Conservation (phyloP, 2,888 invertebrate genomes). For the Caenorhabditis sp. region DNA sequence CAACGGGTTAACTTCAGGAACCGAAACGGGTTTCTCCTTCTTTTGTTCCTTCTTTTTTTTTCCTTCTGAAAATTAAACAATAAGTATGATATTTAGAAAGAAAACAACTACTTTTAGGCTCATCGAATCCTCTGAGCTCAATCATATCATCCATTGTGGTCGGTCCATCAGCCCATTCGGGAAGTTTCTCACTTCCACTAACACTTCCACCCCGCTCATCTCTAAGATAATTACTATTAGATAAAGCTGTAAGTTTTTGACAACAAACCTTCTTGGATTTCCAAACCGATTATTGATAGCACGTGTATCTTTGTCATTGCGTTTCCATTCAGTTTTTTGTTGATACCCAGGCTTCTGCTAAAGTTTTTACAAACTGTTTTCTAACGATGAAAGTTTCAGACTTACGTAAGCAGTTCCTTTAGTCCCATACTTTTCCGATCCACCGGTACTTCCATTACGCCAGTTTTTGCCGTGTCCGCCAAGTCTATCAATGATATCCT, state of each 20-base stretch:
- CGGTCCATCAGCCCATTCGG: constrained; percentile 70
- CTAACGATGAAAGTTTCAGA: neutral
- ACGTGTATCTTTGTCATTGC: constrained; percentile 17
- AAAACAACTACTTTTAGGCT: constrained; percentile 50
- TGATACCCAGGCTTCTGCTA: constrained; percentile 37
- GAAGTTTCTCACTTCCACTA: constrained; percentile 56
- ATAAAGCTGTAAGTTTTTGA: neutral
- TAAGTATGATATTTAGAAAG: neutral
- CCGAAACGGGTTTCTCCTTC: constrained; percentile 13
- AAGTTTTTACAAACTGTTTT: neutral
- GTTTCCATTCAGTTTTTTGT: constrained; percentile 26
- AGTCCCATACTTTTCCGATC: constrained; percentile 36
- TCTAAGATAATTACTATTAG: constrained; percentile 5
- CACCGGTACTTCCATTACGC: constrained; percentile 40
- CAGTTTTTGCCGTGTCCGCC: constrained; percentile 45
- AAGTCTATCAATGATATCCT: constrained; percentile 23
- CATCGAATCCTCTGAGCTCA: constrained; percentile 69
- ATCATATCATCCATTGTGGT: constrained; percentile 68
- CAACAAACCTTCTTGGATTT: constrained; percentile 8
- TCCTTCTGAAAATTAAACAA: constrained; percentile 19
- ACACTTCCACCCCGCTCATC: constrained; percentile 43
- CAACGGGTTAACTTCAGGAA: neutral
- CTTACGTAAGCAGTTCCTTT: constrained; percentile 45
- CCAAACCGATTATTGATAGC: constrained; percentile 13
- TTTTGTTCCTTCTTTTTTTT: constrained; percentile 43